These are phyloP conservation scores for Actenoides hombroni DNA, from an alignment of 2,113 vertebrate genomes.

Conservation along the genomic window DNA sequence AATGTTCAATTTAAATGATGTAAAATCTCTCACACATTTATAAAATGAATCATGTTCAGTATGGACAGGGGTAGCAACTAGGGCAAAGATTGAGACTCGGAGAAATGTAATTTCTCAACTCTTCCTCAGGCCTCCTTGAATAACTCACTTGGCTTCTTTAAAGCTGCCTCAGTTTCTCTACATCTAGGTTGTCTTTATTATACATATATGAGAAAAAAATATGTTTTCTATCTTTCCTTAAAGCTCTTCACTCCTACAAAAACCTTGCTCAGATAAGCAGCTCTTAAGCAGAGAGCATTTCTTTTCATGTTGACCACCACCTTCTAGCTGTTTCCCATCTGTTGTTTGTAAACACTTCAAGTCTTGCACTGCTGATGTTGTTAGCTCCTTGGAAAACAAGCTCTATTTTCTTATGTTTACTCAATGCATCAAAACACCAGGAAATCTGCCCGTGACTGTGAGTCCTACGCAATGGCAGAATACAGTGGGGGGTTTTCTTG, in stretches of 20 bases:
- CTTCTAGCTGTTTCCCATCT: slow-evolving; percentile 34
- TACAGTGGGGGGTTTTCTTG: neutral
- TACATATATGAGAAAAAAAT: neutral
- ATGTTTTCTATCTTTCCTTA: neutral
- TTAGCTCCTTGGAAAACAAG: slow-evolving; percentile 2
- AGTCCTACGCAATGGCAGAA: neutral
- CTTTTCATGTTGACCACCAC: neutral
- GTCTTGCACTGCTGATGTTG: slow-evolving; percentile 36
- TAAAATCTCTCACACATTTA: neutral
- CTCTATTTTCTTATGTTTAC: slow-evolving; percentile 22
- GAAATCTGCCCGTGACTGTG: neutral
- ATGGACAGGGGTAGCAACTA: neutral
- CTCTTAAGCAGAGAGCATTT: neutral
- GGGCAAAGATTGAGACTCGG: neutral
- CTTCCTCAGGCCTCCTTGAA: neutral
- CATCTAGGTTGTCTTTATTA: neutral
- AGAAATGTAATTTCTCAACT: neutral
- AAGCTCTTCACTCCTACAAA: neutral
- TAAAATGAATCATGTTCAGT: neutral
- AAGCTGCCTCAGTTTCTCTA: neutral
- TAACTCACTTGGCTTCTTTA: neutral
- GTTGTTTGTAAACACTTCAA: slow-evolving; percentile 49
- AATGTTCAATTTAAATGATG: neutral
- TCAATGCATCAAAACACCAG: slow-evolving; percentile 5
- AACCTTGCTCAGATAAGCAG: neutral